phyloP scores from a whole-genome alignment of 2,797 vertebrate species.

The Sebastes cheni region DNA sequence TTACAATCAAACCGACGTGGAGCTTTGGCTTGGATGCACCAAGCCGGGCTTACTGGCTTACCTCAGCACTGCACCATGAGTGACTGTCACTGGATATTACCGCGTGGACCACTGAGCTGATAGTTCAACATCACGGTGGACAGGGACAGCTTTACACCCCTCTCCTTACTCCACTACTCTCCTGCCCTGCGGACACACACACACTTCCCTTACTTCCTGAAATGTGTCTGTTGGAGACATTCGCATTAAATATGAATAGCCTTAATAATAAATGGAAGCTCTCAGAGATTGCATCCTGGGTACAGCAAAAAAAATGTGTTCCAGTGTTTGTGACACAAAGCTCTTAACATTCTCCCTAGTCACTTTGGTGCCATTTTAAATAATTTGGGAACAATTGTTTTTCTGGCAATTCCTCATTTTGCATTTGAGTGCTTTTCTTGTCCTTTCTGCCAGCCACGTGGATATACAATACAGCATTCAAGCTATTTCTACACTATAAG shows the following conservation, averaged over 20 bases:
- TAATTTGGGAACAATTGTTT: constrained; percentile 10
- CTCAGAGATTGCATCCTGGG: constrained; percentile 46
- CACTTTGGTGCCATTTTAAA: constrained; percentile 5
- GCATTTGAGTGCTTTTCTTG: constrained; percentile 19
- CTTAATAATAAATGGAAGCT: constrained; percentile 70
- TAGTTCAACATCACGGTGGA: constrained; percentile 49
- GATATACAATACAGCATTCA: constrained; percentile 10
- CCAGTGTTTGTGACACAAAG: constrained; percentile 51
- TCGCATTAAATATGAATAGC: constrained; percentile 79
- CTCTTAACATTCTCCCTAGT: constrained; percentile 5
- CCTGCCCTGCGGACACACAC: constrained; percentile 39
- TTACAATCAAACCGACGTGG: constrained; percentile 47
- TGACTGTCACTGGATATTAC: constrained; percentile 78
- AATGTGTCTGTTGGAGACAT: constrained; percentile 61
- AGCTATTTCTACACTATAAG: constrained; percentile 23
- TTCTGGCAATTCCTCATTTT: constrained; percentile 18
- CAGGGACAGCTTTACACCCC: constrained; percentile 38
- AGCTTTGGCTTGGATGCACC: constrained; percentile 55
- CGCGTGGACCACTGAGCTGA: constrained; percentile 62
- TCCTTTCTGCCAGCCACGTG: background rate
- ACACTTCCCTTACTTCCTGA: constrained; percentile 46
- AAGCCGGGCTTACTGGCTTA: constrained; percentile 63
- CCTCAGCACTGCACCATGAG: constrained; percentile 74
- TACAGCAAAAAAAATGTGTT: constrained; percentile 35
- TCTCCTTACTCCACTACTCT: constrained; percentile 38